Conservation (phyloP, 1,140 invertebrate genomes). For the Lethocerus indicus region DNA sequence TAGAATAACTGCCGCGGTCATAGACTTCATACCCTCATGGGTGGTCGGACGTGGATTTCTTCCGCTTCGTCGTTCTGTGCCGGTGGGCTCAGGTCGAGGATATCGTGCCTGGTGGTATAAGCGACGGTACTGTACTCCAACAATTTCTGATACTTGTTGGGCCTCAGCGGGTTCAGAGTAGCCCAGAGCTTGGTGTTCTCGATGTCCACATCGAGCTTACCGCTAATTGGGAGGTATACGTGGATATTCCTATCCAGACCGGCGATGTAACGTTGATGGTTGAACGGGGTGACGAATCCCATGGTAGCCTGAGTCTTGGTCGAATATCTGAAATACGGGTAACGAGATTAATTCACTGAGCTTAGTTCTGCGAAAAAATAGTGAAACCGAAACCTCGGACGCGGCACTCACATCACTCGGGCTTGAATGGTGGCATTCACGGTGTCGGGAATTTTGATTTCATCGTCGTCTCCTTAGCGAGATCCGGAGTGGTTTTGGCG, state of each 20-base stretch:
- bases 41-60: conserved; percentile 22
- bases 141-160: conserved; percentile 28
- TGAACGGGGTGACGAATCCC: conserved; percentile 43
- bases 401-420: conserved; percentile 25
- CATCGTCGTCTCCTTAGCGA: conserved; percentile 14
- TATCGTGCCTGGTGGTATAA: conserved; percentile 35
- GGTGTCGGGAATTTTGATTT: conserved; percentile 21
- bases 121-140: conserved; percentile 36
- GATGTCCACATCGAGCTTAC: conserved; percentile 26
- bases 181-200: conserved; percentile 26
- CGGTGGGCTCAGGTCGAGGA: conserved; percentile 30
- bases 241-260: conserved; percentile 38
- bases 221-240: conserved; percentile 30
- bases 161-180: conserved; percentile 27
- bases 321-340: conserved; percentile 28
- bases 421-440: conserved; percentile 27
- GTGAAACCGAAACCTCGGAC: conserved; percentile 26
- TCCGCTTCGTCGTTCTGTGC: conserved; percentile 23
- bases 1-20: too few relatives aligned
- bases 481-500: conserved; percentile 24
- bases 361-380: conserved; percentile 27
- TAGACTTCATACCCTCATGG: conserved; percentile 18
- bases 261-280: conserved; percentile 34
- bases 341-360: conserved; percentile 30
- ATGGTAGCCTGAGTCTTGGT: conserved; percentile 33